Conservation (phyloP, 2,797 vertebrate genomes). For the Yasuhikotakia modesta region DNA sequence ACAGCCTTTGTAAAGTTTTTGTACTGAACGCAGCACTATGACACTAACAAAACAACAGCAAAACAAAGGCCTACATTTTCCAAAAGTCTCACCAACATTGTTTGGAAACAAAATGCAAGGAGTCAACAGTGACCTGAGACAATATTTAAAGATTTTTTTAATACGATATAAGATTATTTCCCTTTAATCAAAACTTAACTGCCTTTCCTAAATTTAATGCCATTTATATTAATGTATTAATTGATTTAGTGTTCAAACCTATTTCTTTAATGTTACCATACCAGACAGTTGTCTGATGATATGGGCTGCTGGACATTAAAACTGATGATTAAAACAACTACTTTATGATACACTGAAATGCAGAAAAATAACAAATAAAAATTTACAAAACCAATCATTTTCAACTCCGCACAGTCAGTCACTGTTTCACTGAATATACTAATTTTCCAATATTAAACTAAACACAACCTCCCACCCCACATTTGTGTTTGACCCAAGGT, state of each 20-base stretch:
- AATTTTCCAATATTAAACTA: neutral
- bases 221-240: slow-evolving; percentile 1
- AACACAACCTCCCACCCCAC: neutral
- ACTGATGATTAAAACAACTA: neutral
- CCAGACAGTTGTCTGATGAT: neutral
- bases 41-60: slow-evolving; percentile 33
- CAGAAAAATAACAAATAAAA: neutral
- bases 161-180: neutral
- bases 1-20: slow-evolving; percentile 22
- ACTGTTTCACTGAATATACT: neutral
- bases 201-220: neutral
- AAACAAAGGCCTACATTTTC: neutral
- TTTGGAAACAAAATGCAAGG: neutral
- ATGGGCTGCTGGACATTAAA: neutral
- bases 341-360: neutral
- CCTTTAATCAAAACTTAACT: neutral
- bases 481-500: neutral
- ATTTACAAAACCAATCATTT: neutral
- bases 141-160: neutral
- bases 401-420: neutral
- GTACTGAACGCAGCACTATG: neutral
- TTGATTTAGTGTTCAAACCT: neutral
- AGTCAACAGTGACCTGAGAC: neutral
- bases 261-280: neutral
- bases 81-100: neutral